Evolutionary conservation across 2,113 vertebrate genomes (phyloP), one percentile per base, ranked within the genome.

Genomic region (Perca schrenkii): DNA sequence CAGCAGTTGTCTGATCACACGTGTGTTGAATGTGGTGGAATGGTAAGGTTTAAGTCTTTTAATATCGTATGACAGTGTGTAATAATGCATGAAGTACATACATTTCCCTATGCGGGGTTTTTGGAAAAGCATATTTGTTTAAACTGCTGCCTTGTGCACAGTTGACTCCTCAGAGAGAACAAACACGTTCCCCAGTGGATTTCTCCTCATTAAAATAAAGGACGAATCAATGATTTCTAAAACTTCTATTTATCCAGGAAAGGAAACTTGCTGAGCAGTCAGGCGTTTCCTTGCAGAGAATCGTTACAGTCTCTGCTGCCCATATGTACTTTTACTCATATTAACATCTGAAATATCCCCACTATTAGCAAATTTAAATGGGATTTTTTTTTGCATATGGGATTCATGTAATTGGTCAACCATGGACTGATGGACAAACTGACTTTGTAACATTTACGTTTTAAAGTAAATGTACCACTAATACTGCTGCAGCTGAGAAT

Each of bases 131-230:
- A 65, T 53, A 64, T 73, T 81, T 88, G 82, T 74, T 80, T 61
- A 71, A 81, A 88, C 28, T 75, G 80, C 84, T 69, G 86, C 75
- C 52, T 83, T 16, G 60, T 76, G 74, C 79, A 61, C 70, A 52
- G 31, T 80, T 66, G 47, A 8, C 70, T 85, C 87, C 79, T 64
- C 73, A 2, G 83, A 86, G 86, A 82, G 40, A 76, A 12, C 74
- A 60, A 6, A 71, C 10, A 10, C 4, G 22, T 13, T 83, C 85
- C 88, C 77, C 86, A 1, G 31, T 22, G 73, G 90, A 80, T 47
- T 82, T 17, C 77, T 85, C 79, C 85, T 93, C 87, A 84, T 91
- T 91, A 90, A 87, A 88, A 86, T 90, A 88, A 84, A 90, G 89
- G 85, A 89, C 58, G n/a, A 89, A 90, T 91, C 87, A 82, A 89